Evolutionary conservation across 2,797 vertebrate species (phyloP).

Genomic region (Remorina albescens): DNA sequence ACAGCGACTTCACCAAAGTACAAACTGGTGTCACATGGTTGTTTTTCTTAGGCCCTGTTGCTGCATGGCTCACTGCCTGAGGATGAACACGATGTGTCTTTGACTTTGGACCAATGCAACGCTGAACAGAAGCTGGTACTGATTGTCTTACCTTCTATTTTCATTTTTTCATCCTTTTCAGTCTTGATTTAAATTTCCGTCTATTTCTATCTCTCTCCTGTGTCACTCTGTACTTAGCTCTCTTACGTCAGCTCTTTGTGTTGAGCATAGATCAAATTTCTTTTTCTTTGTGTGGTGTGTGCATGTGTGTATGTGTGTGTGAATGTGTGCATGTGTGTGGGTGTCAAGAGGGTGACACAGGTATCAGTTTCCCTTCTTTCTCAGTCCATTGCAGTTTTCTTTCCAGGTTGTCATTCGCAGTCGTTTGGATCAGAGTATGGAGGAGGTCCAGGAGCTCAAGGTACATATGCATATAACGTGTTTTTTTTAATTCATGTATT

Average conservation of each 20-base stretch:
- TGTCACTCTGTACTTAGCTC: constrained; percentile 21
- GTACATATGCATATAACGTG: constrained; percentile 70
- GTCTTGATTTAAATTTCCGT: constrained; percentile 13
- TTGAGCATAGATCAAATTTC: constrained; percentile 75
- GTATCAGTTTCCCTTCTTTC: constrained; percentile 71
- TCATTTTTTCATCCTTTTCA: constrained; percentile 10
- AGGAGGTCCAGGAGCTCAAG: constrained; percentile 94
- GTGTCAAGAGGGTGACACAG: constrained; percentile 60
- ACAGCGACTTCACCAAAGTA: constrained; percentile 10
- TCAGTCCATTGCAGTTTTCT: constrained; percentile 48
- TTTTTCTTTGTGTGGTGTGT: constrained; percentile 33
- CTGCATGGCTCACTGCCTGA: constrained; percentile 93
- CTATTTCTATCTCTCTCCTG: neutral
- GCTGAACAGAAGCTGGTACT: constrained; percentile 93
- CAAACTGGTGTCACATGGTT: constrained; percentile 48
- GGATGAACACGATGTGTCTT: constrained; percentile 91
- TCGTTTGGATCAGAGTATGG: constrained; percentile 96
- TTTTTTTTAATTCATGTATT: too few species aligned
- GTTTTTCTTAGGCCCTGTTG: constrained; percentile 88
- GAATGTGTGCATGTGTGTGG: constrained; percentile 13
- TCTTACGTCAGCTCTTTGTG: constrained; percentile 47
- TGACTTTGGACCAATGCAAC: constrained; percentile 87
- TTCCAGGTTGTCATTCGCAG: constrained; percentile 92
- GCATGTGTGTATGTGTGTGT: constrained; percentile 30
- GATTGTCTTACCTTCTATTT: constrained; percentile 24